phyloP scores from a whole-genome alignment of 2,888 invertebrate species.

The Cephalotes varians region DNA sequence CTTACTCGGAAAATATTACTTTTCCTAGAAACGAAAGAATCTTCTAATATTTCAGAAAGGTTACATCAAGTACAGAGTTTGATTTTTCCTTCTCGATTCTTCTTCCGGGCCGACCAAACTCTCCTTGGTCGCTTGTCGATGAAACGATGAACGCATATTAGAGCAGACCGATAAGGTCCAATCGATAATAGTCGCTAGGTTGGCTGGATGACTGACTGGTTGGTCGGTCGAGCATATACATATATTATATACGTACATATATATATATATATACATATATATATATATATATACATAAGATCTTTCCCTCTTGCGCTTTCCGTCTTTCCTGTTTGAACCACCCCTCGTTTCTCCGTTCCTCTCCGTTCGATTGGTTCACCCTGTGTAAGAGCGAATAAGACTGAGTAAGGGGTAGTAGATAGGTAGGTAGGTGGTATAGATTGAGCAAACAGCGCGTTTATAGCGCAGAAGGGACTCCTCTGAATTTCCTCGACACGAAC shows the following conservation, averaged over 20 bases:
- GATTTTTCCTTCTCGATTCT: slow-evolving; percentile 10
- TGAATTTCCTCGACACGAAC: slow-evolving; percentile 70
- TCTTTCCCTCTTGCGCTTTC: slow-evolving; percentile 18
- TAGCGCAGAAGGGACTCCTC: slow-evolving; percentile 69
- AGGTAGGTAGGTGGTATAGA: slow-evolving; percentile 69
- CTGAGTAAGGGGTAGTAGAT: slow-evolving; percentile 55
- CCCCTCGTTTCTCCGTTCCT: slow-evolving; percentile 38
- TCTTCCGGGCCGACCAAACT: slow-evolving; percentile 8
- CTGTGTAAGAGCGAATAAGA: slow-evolving; percentile 61
- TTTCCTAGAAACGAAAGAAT: background rate
- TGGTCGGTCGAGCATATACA: slow-evolving; percentile 43
- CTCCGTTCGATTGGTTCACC: slow-evolving; percentile 13
- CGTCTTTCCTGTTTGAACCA: slow-evolving; percentile 8
- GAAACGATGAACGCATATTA: slow-evolving; percentile 63
- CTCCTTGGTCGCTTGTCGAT: slow-evolving; percentile 40
- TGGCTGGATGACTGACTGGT: slow-evolving; percentile 63
- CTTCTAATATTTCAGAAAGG: background rate
- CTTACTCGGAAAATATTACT: background rate
- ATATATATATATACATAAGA: slow-evolving; percentile 47
- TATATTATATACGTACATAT: slow-evolving; percentile 17
- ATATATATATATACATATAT: slow-evolving; percentile 16
- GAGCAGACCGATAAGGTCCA: slow-evolving; percentile 66
- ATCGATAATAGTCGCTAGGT: slow-evolving; percentile 66
- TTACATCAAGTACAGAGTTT: background rate
- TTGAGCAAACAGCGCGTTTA: slow-evolving; percentile 75